Base-by-base conservation (phyloP, 2,113 vertebrate genomes). In the Pagrus major region DNA sequence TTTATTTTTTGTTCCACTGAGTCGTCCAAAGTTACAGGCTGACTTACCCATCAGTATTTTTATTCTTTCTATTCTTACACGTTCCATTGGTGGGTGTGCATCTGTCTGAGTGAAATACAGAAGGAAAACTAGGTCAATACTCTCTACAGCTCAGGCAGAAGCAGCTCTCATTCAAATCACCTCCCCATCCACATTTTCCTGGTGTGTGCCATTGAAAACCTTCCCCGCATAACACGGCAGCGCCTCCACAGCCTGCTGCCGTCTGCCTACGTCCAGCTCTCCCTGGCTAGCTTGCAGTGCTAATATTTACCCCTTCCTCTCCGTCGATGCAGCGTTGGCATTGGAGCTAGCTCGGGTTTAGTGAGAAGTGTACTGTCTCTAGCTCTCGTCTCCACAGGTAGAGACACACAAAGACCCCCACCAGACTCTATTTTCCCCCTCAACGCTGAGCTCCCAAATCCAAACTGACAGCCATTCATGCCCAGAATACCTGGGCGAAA, bases 391-490 rank as follows among this genome's bases (percentile, higher is more conserved):
- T 90, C 90, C 85, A 89, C 91, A 92, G 91, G 91, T 92, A 89
- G 86, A 91, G 80, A 78, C 80, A 54, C 86, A 93, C 90, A 94
- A 94, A 93, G 89, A 92, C 90, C 89, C 90, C 93, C 91, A 89
- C 91, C 81, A 93, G 91, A 86, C 89, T 92, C 92, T 72, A 80
- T 91, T 94, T 93, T 91, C 71, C 85, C 80, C 82, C 87, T 94
- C 91, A 86, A 89, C 81, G 80, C 87, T 87, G 91, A 93, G 91
- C 93, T 90, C 88, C 84, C 86, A 94, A 95, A 95, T 95, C 93
- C 91, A 95, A 94, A 95, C 89, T 94, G 94, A 93, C 93, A 94
- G 91, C 89, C 94, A 93, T 95, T 95, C 91, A 93, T 90, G 83
- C 88, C 89, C 90, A 92, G 93, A 92, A 94, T 94, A 95, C 95